Conservation (phyloP, 2,888 invertebrate genomes). For the Pristionchus japonicus region DNA sequence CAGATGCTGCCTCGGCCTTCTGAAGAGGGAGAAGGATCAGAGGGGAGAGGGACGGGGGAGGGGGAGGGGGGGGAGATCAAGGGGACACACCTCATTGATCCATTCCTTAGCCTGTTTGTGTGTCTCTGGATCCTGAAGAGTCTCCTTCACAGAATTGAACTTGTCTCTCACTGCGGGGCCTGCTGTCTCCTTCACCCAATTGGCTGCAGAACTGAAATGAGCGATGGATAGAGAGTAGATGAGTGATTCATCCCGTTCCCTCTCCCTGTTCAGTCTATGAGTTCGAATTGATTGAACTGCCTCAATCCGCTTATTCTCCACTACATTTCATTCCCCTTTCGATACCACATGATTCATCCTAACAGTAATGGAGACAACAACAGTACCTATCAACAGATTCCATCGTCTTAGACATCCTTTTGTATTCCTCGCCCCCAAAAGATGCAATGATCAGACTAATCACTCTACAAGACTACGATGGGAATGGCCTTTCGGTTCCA, state of each 20-base stretch:
- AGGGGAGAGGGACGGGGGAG: not conserved
- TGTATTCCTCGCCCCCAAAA: not conserved
- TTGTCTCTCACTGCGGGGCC: slow-evolving; percentile 56
- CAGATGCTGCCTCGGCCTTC: slow-evolving; percentile 66
- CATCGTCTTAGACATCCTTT: not conserved
- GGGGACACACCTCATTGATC: slow-evolving; percentile 54
- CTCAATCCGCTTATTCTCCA: not conserved
- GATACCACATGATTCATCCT: not conserved
- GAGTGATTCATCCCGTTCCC: not conserved
- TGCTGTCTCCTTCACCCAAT: slow-evolving; percentile 63
- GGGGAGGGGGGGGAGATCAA: not conserved
- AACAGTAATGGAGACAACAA: not conserved
- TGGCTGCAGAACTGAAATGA: slow-evolving; percentile 54
- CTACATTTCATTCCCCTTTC: not conserved
- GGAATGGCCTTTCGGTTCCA: not conserved
- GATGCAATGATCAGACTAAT: not conserved
- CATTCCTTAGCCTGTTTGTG: slow-evolving; percentile 61
- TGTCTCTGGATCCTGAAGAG: slow-evolving; percentile 63
- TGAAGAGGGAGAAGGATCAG: slow-evolving; percentile 48
- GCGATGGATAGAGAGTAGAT: not conserved
- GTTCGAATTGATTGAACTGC: not conserved
- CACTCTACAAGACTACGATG: not conserved
- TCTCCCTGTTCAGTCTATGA: not conserved
- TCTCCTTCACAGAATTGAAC: slow-evolving; percentile 64
- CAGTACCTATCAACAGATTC: not conserved